phyloP scores from a whole-genome alignment of 1,140 invertebrate species.

The Dendrolimus kikuchii region DNA sequence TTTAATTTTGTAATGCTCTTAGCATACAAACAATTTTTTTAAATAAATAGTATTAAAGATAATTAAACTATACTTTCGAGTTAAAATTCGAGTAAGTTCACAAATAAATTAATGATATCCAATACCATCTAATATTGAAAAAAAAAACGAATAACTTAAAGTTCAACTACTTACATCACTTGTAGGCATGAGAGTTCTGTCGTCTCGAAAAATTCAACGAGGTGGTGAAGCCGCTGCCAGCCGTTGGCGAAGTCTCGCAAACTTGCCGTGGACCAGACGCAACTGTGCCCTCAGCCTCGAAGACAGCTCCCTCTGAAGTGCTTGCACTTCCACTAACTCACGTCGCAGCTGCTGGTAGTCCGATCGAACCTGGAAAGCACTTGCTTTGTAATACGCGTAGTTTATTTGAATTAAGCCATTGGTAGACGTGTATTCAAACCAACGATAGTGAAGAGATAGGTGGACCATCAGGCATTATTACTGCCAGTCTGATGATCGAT shows the following conservation, averaged over 20 bases:
- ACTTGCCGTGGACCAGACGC: constrained; percentile 63
- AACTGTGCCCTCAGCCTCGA: constrained; percentile 60
- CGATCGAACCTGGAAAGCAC: constrained; percentile 52
- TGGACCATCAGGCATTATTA: too few relatives aligned
- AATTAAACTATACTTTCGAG: too few relatives aligned
- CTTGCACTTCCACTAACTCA: constrained; percentile 67
- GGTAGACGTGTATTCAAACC: constrained; percentile 2
- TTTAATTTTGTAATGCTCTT: too few relatives aligned
- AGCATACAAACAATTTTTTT: too few relatives aligned
- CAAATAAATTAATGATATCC: too few relatives aligned
- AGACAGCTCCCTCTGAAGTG: constrained; percentile 62
- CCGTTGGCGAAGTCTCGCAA: constrained; percentile 56
- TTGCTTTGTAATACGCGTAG: not conserved
- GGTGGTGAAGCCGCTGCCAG: constrained; percentile 56
- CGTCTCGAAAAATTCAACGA: constrained; percentile 22
- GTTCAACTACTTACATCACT: too few relatives aligned
- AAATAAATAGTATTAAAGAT: too few relatives aligned
- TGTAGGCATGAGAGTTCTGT: constrained; percentile 1
- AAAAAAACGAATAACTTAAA: too few relatives aligned
- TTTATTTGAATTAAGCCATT: not conserved
- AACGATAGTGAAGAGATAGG: constrained; percentile 1
- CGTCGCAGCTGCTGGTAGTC: constrained; percentile 65
- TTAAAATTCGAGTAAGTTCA: too few relatives aligned
- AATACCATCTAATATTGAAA: too few relatives aligned
- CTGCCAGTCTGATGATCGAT: too few relatives aligned